Evolutionary conservation across 2,888 invertebrate genomes (phyloP).

Genomic region (Caenorhabditis japonica): DNA sequence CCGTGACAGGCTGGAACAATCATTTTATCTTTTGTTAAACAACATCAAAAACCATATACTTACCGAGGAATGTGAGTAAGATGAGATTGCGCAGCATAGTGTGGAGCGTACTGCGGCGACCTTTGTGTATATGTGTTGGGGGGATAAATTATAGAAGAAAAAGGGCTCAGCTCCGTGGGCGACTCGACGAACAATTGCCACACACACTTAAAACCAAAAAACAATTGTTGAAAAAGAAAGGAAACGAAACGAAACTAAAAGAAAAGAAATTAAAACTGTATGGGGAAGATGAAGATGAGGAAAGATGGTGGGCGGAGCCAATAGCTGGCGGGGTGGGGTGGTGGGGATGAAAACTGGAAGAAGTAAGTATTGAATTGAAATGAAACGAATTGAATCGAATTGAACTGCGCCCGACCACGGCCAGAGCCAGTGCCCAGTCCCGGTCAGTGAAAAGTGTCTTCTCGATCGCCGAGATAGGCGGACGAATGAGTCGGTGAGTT

Average conservation of each 20-base stretch:
- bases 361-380: no score
- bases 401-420: no score
- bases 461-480: slow-evolving; percentile 32
- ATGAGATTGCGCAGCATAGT: slow-evolving; percentile 47
- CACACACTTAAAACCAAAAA: no score
- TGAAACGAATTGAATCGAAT: no score
- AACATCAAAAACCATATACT: slow-evolving; percentile 10
- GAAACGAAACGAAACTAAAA: no score
- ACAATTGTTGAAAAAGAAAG: no score
- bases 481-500: slow-evolving; percentile 25
- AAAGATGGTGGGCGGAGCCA: background rate
- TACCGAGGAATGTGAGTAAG: slow-evolving; percentile 49
- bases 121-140: background rate
- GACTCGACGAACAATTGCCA: no score
- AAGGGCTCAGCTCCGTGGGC: slow-evolving; percentile 27
- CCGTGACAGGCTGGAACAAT: slow-evolving; percentile 14
- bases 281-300: background rate
- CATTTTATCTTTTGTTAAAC: background rate
- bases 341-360: background rate
- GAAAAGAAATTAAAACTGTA: background rate
- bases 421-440: no score
- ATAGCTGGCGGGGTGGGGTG: background rate
- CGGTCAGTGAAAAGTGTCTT: slow-evolving; percentile 34
- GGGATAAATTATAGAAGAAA: slow-evolving; percentile 29
- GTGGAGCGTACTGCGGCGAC: slow-evolving; percentile 23